Evolutionary conservation across 2,888 invertebrate genomes (phyloP).

Genomic region (Aleiodes alternator): DNA sequence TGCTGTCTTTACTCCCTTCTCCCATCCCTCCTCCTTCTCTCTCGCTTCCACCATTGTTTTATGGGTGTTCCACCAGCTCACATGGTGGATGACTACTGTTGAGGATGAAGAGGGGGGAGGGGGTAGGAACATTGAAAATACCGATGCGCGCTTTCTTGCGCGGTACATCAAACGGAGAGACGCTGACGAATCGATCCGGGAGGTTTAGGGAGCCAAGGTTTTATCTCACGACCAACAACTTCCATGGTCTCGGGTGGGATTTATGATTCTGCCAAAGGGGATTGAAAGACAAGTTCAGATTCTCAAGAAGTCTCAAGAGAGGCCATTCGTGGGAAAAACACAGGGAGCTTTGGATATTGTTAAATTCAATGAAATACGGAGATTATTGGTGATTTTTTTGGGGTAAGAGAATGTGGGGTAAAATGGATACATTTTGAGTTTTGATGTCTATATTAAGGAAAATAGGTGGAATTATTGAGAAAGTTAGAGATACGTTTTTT

Average conservation of each 20-base stretch:
- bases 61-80: conserved; percentile 30
- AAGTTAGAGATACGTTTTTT: too few relatives aligned
- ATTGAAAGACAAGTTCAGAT: conserved; percentile 36
- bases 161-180: conserved; percentile 57
- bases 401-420: too few relatives aligned
- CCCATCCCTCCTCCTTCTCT: too few relatives aligned
- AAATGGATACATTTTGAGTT: too few relatives aligned
- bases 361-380: conserved; percentile 5
- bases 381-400: background rate
- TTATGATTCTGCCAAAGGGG: conserved; percentile 39
- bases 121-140: conserved; percentile 51
- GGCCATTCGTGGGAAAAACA: conserved; percentile 41
- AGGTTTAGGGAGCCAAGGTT: conserved; percentile 51
- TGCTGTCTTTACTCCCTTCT: conserved; percentile 10
- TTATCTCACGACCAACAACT: conserved; percentile 44
- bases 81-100: background rate
- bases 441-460: too few relatives aligned
- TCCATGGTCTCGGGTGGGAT: conserved; percentile 31
- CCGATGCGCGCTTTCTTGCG: conserved; percentile 56
- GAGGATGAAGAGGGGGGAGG: background rate
- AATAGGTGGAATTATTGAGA: too few relatives aligned
- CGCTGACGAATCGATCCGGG: conserved; percentile 58
- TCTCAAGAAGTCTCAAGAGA: conserved; percentile 42
- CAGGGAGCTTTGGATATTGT: conserved; percentile 11
- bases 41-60: conserved; percentile 32